These are phyloP conservation scores for Anaspis maculata DNA, from an alignment of 2,888 invertebrate species.

Conservation along the genomic window DNA sequence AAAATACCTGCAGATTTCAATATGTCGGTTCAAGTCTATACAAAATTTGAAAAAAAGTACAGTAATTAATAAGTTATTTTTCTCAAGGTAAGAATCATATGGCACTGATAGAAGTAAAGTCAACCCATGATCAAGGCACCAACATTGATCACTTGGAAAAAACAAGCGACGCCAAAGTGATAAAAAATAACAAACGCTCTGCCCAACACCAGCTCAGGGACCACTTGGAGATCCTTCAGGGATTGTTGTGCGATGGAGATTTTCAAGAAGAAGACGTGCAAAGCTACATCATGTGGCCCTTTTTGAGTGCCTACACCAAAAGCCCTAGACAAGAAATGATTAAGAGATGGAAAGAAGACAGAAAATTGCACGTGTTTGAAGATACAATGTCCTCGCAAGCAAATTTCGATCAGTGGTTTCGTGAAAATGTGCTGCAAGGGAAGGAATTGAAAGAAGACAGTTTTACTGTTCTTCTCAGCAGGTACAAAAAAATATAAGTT, in stretches of 20 bases:
- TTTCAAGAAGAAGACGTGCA: constrained; percentile 22
- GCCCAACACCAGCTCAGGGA: constrained; percentile 38
- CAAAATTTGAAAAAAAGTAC: too few relatives aligned
- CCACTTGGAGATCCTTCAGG: constrained; percentile 33
- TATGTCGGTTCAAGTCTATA: too few relatives aligned
- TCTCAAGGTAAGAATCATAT: constrained; percentile 25
- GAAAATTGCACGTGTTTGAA: constrained; percentile 33
- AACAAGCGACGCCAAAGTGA: constrained; percentile 32
- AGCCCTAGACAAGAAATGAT: constrained; percentile 31
- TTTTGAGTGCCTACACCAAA: constrained; percentile 28
- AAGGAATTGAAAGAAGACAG: constrained; percentile 15
- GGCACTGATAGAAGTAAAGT: constrained; percentile 34
- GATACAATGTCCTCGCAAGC: constrained; percentile 25
- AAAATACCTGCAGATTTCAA: too few relatives aligned
- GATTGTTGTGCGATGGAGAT: constrained; percentile 14
- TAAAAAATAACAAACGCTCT: constrained; percentile 38
- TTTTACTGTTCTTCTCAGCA: constrained; percentile 29
- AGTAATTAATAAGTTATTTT: too few relatives aligned
- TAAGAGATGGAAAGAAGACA: constrained; percentile 34
- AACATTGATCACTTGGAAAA: constrained; percentile 23
- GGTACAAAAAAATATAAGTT: constrained; percentile 27
- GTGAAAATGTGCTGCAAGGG: constrained; percentile 16
- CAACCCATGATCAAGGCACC: constrained; percentile 29
- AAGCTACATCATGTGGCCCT: constrained; percentile 37
- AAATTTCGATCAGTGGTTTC: constrained; percentile 32